These are phyloP conservation scores for Apostichopus japonicus DNA, from an alignment of 35 echinoderm and acorn worm species.

Conservation along the genomic window DNA sequence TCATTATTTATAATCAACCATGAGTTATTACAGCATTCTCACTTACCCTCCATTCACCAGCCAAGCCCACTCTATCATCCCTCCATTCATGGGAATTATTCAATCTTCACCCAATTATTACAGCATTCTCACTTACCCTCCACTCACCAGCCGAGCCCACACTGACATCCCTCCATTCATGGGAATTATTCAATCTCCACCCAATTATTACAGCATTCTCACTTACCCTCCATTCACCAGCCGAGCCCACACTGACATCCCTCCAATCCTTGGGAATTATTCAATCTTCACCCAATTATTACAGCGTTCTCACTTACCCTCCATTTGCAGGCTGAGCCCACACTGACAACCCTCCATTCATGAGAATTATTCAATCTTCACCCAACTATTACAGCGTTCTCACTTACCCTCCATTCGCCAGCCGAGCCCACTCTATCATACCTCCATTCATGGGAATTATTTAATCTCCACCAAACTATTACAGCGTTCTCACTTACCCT, in stretches of 20 bases:
- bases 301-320: constrained; percentile 59
- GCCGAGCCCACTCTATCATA: constrained; percentile 57
- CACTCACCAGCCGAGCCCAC: constrained; percentile 71
- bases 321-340: constrained; percentile 76
- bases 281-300: constrained; percentile 50
- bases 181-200: constrained; percentile 37
- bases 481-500: constrained; percentile 66
- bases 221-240: constrained; percentile 85
- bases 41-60: constrained; percentile 84
- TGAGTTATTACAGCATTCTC: neutral
- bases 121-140: constrained; percentile 60
- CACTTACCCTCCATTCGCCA: constrained; percentile 84
- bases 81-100: constrained; percentile 17
- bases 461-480: constrained; percentile 43
- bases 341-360: constrained; percentile 57
- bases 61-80: constrained; percentile 60
- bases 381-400: neutral
- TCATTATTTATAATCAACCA: too few species aligned
- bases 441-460: constrained; percentile 55
- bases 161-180: constrained; percentile 60
- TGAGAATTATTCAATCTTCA: constrained; percentile 29
- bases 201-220: neutral
- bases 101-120: too few species aligned
- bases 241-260: constrained; percentile 64
- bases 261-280: constrained; percentile 47